A percentile compares a stretch with the other conserved stretches of the same genome.
Conservation (phyloP, 1,140 invertebrate species). For the Psilanteris sp. region DNA sequence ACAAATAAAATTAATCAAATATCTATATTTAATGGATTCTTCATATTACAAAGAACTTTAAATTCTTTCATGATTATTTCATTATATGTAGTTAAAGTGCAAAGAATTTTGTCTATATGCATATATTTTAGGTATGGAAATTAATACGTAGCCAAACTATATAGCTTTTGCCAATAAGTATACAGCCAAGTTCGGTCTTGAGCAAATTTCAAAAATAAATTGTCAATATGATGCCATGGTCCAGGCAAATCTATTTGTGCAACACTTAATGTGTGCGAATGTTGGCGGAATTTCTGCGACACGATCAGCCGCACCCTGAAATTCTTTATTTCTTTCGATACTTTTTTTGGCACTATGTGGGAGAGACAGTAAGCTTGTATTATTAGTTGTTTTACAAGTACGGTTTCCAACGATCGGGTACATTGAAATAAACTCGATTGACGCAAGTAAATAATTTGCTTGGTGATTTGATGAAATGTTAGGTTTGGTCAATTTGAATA, state of each 20-base stretch:
- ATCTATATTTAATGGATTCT: no score
- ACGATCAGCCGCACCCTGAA: constrained; percentile 62
- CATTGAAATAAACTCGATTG: constrained; percentile 27
- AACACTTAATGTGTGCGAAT: constrained; percentile 32
- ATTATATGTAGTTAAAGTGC: no score
- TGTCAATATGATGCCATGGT: constrained; percentile 10
- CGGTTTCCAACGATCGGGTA: constrained; percentile 5
- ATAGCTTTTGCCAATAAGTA: no score
- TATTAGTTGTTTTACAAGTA: constrained; percentile 31
- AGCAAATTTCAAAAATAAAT: constrained; percentile 40
- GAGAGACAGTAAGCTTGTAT: constrained; percentile 28
- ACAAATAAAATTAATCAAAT: no score
- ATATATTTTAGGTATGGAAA: no score
- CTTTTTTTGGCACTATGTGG: constrained; percentile 54
- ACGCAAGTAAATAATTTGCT: constrained; percentile 48
- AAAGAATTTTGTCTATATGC: no score
- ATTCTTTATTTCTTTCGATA: constrained; percentile 50
- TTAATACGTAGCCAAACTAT: no score
- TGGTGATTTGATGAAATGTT: constrained; percentile 44
- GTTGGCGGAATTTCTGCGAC: constrained; percentile 57
- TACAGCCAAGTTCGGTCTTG: neutral
- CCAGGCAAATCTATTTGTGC: constrained; percentile 10
- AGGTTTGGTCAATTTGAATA: constrained; percentile 28
- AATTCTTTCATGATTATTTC: no score
- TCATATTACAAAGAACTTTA: no score